Conservation (phyloP, 2,797 vertebrate species). For the Tenualosa thibaudeaui region DNA sequence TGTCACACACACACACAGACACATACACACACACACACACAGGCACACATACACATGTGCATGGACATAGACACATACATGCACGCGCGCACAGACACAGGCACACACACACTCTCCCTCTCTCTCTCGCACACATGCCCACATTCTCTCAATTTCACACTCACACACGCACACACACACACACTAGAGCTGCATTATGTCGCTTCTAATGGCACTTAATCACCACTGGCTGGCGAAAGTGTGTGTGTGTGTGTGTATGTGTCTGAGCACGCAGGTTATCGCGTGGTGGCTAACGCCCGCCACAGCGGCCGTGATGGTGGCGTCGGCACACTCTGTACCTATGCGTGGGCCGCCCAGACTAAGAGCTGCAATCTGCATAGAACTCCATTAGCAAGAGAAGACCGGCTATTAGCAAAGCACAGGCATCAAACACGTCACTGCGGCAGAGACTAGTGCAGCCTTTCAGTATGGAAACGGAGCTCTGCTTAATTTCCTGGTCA, state of each 20-base stretch:
- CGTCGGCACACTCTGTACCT: background rate
- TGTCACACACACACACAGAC: background rate
- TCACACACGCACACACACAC: conserved; percentile 29
- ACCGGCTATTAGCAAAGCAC: background rate
- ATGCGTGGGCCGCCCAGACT: conserved; percentile 1
- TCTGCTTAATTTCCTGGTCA: background rate
- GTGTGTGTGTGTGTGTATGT: too few relatives aligned
- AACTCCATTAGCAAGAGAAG: conserved; percentile 28
- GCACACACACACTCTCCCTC: too few relatives aligned
- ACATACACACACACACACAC: background rate
- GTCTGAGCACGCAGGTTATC: background rate
- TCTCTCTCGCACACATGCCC: too few relatives aligned
- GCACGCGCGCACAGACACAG: background rate
- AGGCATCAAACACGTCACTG: background rate
- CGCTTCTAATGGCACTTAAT: conserved; percentile 21
- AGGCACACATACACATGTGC: background rate
- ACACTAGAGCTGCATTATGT: conserved; percentile 27
- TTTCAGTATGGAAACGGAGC: background rate
- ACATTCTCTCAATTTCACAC: background rate
- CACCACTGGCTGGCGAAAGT: conserved; percentile 17
- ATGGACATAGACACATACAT: background rate
- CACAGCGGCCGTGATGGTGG: background rate
- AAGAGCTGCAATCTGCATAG: conserved; percentile 44
- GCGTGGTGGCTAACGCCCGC: background rate
- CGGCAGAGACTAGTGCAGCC: too few relatives aligned